These are phyloP conservation scores for Toxotes chatareus DNA, from an alignment of 2,113 vertebrate genomes.

Conservation along the genomic window DNA sequence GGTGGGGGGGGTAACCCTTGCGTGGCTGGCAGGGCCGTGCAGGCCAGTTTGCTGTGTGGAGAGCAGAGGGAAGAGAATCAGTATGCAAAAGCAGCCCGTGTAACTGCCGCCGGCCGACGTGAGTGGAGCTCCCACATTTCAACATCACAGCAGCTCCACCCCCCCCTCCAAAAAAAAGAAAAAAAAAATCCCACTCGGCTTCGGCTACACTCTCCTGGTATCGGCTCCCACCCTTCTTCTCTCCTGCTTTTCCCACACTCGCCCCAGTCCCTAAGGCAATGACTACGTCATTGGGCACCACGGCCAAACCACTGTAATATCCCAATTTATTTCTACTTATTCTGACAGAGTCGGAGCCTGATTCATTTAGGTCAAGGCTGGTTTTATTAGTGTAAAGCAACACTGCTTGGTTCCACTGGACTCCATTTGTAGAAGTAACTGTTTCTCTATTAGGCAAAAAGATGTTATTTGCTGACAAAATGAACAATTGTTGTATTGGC, in stretches of 20 bases:
- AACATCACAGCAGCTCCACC: slow-evolving; percentile 76
- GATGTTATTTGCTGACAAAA: slow-evolving; percentile 8
- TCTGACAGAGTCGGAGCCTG: slow-evolving; percentile 63
- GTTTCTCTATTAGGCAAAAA: slow-evolving; percentile 9
- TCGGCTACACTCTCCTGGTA: slow-evolving; percentile 69
- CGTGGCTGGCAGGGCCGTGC: slow-evolving; percentile 25
- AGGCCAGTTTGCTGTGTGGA: slow-evolving; percentile 11
- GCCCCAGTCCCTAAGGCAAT: slow-evolving; percentile 74
- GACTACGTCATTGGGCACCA: slow-evolving; percentile 74
- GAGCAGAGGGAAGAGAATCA: slow-evolving; percentile 56
- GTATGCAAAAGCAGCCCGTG: slow-evolving; percentile 67
- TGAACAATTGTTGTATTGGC: slow-evolving; percentile 1
- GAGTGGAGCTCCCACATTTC: slow-evolving; percentile 73
- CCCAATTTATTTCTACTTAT: slow-evolving; percentile 75
- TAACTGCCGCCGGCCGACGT: slow-evolving; percentile 55
- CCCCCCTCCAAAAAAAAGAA: slow-evolving; percentile 47
- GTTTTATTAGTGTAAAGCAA: slow-evolving; percentile 62
- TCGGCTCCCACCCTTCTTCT: slow-evolving; percentile 77
- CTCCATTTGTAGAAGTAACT: slow-evolving; percentile 19
- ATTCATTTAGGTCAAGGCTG: slow-evolving; percentile 71
- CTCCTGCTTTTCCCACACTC: slow-evolving; percentile 83
- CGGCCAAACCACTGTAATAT: slow-evolving; percentile 81
- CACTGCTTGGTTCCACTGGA: slow-evolving; percentile 43
- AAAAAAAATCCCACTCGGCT: slow-evolving; percentile 64
- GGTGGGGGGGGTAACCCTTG: slow-evolving; percentile 59